Evolutionary conservation across 2,797 vertebrate species (phyloP).

Genomic region (Tiaroga cobitis): DNA sequence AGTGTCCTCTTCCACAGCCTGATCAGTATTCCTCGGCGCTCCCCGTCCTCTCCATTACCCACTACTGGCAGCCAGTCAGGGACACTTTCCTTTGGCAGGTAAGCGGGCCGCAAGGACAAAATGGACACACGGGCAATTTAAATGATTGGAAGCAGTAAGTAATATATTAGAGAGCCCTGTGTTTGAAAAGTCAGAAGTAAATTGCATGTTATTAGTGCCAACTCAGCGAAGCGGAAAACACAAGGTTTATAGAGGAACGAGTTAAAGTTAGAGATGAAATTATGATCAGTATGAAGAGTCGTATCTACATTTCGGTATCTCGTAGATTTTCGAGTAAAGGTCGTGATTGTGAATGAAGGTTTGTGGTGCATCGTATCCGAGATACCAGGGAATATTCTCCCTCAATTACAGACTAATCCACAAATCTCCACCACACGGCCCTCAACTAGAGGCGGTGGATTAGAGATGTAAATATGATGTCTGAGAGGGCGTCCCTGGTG

Average conservation of each 20-base stretch:
- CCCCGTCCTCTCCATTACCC: conserved; percentile 40
- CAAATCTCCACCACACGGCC: conserved; percentile 1
- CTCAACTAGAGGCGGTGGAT: conserved; percentile 39
- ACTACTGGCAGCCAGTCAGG: conserved; percentile 61
- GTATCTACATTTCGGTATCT: background rate
- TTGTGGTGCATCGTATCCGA: conserved; percentile 1
- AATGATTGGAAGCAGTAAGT: conserved; percentile 59
- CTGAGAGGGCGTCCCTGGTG: conserved; percentile 47
- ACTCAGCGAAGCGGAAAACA: conserved; percentile 45
- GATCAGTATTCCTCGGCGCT: conserved; percentile 60
- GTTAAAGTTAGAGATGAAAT: conserved; percentile 6
- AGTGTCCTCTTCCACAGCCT: conserved; percentile 50
- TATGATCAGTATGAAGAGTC: background rate
- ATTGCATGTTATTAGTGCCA: conserved; percentile 40
- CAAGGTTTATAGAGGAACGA: conserved; percentile 33
- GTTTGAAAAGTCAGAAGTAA: conserved; percentile 39
- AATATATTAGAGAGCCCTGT: conserved; percentile 52
- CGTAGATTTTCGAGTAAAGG: background rate
- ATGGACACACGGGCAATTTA: conserved; percentile 62
- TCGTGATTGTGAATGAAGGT: background rate
- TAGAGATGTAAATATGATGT: conserved; percentile 60
- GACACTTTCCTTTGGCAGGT: conserved; percentile 57
- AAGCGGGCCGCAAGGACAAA: conserved; percentile 61
- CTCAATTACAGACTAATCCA: conserved; percentile 46
- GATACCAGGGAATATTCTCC: conserved; percentile 29